Evolutionary conservation across 2,113 vertebrate species (phyloP).

Genomic region (Nematolebias whitei): DNA sequence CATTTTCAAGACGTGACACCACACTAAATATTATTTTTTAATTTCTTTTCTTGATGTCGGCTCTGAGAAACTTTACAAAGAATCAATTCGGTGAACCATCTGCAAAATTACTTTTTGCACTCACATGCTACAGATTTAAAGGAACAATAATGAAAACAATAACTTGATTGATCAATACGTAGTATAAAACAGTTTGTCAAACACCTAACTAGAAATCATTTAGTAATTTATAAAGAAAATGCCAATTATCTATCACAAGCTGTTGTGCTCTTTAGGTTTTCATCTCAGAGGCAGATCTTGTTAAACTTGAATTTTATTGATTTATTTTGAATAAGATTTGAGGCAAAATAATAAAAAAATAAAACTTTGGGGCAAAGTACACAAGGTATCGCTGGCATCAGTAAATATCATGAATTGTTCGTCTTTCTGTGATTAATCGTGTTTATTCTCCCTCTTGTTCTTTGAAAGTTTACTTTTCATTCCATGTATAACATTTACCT

Average conservation of each 20-base stretch:
- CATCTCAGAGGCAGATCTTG: neutral
- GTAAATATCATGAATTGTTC: neutral
- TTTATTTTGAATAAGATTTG: neutral
- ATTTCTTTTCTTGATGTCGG: constrained; percentile 4
- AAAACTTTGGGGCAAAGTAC: neutral
- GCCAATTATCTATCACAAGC: neutral
- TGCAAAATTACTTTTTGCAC: constrained; percentile 2
- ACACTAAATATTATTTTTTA: constrained; percentile 4
- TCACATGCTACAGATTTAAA: neutral
- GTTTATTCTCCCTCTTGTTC: no score
- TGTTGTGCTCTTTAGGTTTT: neutral
- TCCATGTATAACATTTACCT: no score
- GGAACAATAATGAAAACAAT: neutral
- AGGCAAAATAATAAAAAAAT: neutral
- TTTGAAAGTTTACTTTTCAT: no score
- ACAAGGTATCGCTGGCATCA: neutral
- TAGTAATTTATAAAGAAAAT: constrained; percentile 1
- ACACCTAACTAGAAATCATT: neutral
- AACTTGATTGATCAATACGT: neutral
- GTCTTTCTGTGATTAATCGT: neutral
- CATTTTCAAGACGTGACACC: constrained; percentile 32
- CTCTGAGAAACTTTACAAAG: constrained; percentile 1
- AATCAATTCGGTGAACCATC: neutral
- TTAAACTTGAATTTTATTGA: neutral
- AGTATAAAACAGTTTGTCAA: neutral